A percentile compares a stretch with the other conserved stretches of the same genome.
Conservation (phyloP, 1,140 invertebrate genomes). For the Ridgeia piscesae region DNA sequence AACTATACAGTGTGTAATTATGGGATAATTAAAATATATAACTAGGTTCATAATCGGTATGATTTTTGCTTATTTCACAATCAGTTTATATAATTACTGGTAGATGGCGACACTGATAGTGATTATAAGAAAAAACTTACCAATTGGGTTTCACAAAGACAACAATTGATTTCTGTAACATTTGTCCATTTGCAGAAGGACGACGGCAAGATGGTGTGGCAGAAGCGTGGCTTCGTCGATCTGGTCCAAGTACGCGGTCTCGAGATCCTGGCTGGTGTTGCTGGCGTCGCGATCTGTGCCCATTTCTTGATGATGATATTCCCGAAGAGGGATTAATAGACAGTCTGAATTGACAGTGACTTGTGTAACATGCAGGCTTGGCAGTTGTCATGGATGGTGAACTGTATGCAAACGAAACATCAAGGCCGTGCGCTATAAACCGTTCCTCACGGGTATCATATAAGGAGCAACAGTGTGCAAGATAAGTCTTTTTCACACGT, state of each 20-base stretch:
- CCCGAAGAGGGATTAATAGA: not conserved
- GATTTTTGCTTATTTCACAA: too few species aligned
- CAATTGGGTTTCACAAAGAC: not conserved
- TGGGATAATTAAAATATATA: too few species aligned
- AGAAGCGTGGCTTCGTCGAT: not conserved
- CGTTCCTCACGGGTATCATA: not conserved
- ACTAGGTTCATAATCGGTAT: too few species aligned
- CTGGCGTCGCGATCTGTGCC: not conserved
- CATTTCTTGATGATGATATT: conserved; percentile 1
- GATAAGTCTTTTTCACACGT: not conserved
- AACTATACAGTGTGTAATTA: too few species aligned
- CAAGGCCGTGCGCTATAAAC: not conserved
- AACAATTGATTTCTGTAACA: not conserved
- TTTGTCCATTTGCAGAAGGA: not conserved
- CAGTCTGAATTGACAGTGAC: not conserved
- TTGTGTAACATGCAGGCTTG: not conserved
- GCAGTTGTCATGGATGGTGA: not conserved
- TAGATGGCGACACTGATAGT: too few species aligned
- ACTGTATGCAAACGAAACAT: not conserved
- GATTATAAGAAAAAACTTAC: too few species aligned
- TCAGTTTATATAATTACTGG: too few species aligned
- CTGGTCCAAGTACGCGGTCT: not conserved
- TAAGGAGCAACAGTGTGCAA: not conserved
- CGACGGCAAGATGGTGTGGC: not conserved
- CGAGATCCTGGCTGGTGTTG: not conserved